Percentiles rank a stretch among this genome's conserved stretches.
These are phyloP conservation scores for Euschistus heros DNA, from an alignment of 1,140 invertebrate species.

Conservation along the genomic window DNA sequence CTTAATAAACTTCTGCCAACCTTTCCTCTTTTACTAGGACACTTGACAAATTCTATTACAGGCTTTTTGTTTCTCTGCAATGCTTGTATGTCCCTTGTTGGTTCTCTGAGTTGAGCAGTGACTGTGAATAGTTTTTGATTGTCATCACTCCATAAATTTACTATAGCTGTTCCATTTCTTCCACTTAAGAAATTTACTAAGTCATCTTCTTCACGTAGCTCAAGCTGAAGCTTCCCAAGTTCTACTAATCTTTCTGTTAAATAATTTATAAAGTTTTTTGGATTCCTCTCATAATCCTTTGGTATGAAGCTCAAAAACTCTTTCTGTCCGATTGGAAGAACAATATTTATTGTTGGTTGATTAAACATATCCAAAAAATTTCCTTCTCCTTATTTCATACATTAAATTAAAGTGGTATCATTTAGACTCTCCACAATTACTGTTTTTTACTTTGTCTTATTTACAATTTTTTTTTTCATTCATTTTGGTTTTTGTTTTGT, in stretches of 20 bases:
- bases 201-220: neutral
- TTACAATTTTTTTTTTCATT: too few species aligned
- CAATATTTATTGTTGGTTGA: conserved; percentile 12
- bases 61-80: neutral
- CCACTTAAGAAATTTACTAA: neutral
- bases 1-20: neutral
- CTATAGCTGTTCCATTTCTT: neutral
- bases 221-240: neutral
- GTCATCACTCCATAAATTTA: neutral
- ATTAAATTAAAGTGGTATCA: too few species aligned
- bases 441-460: too few species aligned
- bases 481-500: too few species aligned
- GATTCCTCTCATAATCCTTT: neutral
- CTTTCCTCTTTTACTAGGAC: neutral
- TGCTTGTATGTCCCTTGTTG: neutral
- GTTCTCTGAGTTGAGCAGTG: neutral
- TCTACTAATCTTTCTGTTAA: conserved; percentile 4
- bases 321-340: neutral
- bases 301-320: conserved; percentile 1
- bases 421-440: too few species aligned
- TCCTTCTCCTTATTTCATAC: neutral
- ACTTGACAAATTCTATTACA: conserved; percentile 3
- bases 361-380: neutral
- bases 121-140: conserved; percentile 6
- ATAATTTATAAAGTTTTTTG: neutral